Conservation (phyloP, 2,113 vertebrate genomes). For the Pituophis catenifer region DNA sequence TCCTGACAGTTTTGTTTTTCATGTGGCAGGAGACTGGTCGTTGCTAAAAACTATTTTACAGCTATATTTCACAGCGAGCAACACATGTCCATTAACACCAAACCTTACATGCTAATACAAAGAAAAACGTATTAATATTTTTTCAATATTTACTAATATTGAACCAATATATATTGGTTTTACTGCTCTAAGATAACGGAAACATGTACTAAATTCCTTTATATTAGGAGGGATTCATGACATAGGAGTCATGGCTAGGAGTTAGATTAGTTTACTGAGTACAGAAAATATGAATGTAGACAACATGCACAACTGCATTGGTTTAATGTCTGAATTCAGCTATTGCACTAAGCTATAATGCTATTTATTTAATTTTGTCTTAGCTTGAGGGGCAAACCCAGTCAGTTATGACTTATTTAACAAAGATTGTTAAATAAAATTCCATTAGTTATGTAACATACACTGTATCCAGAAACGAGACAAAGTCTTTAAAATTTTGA, state of each 20-base stretch:
- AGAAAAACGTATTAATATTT: not conserved
- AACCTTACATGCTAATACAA: not conserved
- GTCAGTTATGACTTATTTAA: not conserved
- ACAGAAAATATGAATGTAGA: not conserved
- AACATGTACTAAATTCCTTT: not conserved
- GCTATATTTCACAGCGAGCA: not conserved
- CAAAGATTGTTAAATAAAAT: not conserved
- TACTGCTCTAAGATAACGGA: not conserved
- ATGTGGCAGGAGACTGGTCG: not conserved
- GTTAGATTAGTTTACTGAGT: not conserved
- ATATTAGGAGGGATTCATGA: not conserved
- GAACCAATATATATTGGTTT: too few species aligned
- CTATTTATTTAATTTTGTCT: not conserved
- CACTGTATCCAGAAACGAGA: not conserved
- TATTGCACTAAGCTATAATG: not conserved
- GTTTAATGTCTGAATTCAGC: not conserved
- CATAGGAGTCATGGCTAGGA: too few species aligned
- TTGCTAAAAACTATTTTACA: not conserved
- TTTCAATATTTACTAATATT: not conserved
- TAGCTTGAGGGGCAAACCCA: not conserved
- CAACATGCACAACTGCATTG: not conserved
- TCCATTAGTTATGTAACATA: not conserved
- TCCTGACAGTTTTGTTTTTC: not conserved
- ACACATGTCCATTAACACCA: too few species aligned
- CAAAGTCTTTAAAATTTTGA: not conserved